Evolutionary conservation across 2,113 vertebrate species (phyloP).

Genomic region (Ptilorrhoa leucosticta): DNA sequence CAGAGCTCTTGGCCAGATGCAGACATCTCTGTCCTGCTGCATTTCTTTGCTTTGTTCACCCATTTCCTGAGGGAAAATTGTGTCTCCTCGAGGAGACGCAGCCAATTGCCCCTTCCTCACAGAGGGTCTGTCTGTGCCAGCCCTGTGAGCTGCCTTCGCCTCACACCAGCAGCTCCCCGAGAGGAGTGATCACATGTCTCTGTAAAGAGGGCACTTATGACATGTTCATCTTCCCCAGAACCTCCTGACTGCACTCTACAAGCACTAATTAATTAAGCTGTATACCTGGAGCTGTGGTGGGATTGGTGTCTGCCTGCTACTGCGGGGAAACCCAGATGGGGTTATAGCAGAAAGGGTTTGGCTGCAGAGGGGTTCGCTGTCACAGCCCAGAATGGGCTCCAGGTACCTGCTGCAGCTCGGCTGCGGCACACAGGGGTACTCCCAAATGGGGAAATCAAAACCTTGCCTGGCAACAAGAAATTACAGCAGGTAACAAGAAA

Average conservation of each 20-base stretch:
- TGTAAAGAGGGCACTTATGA: neutral
- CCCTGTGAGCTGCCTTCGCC: neutral
- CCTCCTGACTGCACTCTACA: neutral
- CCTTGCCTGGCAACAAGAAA: neutral
- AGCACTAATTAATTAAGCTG: slow-evolving; percentile 51
- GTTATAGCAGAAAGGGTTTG: neutral
- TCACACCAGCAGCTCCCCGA: neutral
- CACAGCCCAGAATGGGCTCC: neutral
- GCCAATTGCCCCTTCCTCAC: accelerated
- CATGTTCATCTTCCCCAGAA: neutral
- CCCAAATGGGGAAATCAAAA: neutral
- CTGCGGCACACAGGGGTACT: neutral
- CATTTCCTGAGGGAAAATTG: neutral
- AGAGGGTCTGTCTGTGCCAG: neutral
- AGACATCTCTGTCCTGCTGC: neutral
- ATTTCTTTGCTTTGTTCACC: neutral
- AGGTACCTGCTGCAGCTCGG: neutral
- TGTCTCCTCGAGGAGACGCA: accelerated
- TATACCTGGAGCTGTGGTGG: neutral
- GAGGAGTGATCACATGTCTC: neutral
- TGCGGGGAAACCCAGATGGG: accelerated
- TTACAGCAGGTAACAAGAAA: slow-evolving; percentile 7
- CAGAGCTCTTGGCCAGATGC: neutral
- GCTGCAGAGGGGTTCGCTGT: neutral
- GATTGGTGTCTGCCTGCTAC: neutral